Evolutionary conservation across 2,797 vertebrate genomes (phyloP), one percentile per base, ranked within the genome.

Genomic region (Sebastes vulpes): DNA sequence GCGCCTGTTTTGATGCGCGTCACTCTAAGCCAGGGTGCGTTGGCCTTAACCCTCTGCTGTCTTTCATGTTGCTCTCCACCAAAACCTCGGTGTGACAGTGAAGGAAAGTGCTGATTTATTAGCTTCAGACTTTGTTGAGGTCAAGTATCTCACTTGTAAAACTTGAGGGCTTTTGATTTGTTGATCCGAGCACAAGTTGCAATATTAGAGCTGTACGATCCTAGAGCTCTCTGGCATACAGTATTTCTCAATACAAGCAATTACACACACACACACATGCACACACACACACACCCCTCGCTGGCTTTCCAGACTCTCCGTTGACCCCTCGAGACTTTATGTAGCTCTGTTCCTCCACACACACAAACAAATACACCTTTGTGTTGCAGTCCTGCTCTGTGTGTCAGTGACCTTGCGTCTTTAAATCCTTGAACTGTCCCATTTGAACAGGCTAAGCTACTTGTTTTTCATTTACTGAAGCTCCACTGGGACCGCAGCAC

Each of bases 121-220:
- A 21, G 21, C 35, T 82, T 75, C 48, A 38, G 60, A 52, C 25
- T 71, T 23, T 26, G 52, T 23, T 5, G 31, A 73, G 81, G 85
- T 83, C 72, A 78, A 66, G 53, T 29, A 50, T 84, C 72, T 75
- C 29, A 72, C 68, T 85, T 79, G 83, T 82, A 70, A 85, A 85
- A 77, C 69, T 64, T 72, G 18, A 73, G 31, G 59, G 53, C 65
- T 79, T 86, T 82, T 71, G 85, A 85, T 89, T 82, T 81, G 32
- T 81, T 75, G 72, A 79, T 71, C 61, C 48, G 69, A 87, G 66
- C 68, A 79, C 67, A 88, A 72, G 67, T 54, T 87, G 69, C 80
- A 78, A 76, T 69, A 75, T 81, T 38, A 68, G 28, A 52, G 70
- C 54, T 69, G 32, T 53, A 35, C 77, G 60, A 78, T 79, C 42